A percentile compares a stretch with the other conserved stretches of the same genome.
Conservation (phyloP, 2,888 invertebrate genomes). For the Dicyrtoma fusca region DNA sequence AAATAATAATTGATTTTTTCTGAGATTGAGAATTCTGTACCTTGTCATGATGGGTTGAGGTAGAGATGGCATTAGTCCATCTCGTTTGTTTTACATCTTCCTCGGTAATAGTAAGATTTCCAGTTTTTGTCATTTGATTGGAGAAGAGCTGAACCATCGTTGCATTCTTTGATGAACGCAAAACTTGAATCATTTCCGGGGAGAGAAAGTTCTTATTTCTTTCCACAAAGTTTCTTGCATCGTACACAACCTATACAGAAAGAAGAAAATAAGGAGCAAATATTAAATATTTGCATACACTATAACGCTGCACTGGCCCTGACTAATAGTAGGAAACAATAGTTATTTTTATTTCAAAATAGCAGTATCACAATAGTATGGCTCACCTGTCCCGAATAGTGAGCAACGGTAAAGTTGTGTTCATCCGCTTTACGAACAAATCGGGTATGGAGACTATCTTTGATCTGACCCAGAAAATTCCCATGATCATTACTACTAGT, state of each 20-base stretch:
- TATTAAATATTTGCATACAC: too few relatives aligned
- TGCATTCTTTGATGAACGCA: slow-evolving; percentile 74
- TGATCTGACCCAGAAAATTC: slow-evolving; percentile 70
- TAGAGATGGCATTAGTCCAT: slow-evolving; percentile 62
- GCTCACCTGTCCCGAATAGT: slow-evolving; percentile 90
- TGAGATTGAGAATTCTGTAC: background rate
- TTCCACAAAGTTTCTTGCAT: slow-evolving; percentile 79
- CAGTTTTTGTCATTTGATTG: slow-evolving; percentile 78
- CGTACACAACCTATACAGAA: slow-evolving; percentile 72
- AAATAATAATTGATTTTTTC: too few relatives aligned
- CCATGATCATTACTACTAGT: slow-evolving; percentile 69
- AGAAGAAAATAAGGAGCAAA: too few relatives aligned
- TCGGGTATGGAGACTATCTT: slow-evolving; percentile 39
- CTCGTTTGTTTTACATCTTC: slow-evolving; percentile 58
- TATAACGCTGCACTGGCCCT: too few relatives aligned
- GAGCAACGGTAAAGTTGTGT: slow-evolving; percentile 79
- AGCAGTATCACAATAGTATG: too few relatives aligned
- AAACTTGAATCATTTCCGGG: slow-evolving; percentile 80
- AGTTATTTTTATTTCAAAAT: slow-evolving; percentile 16
- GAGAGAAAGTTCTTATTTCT: slow-evolving; percentile 90
- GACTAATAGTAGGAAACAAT: slow-evolving; percentile 22
- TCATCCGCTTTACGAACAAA: slow-evolving; percentile 43
- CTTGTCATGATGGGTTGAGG: slow-evolving; percentile 59
- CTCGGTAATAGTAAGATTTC: slow-evolving; percentile 72
- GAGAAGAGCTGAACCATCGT: slow-evolving; percentile 78